These are phyloP conservation scores for Aphidius colemani DNA, from an alignment of 2,888 invertebrate genomes.

Conservation along the genomic window DNA sequence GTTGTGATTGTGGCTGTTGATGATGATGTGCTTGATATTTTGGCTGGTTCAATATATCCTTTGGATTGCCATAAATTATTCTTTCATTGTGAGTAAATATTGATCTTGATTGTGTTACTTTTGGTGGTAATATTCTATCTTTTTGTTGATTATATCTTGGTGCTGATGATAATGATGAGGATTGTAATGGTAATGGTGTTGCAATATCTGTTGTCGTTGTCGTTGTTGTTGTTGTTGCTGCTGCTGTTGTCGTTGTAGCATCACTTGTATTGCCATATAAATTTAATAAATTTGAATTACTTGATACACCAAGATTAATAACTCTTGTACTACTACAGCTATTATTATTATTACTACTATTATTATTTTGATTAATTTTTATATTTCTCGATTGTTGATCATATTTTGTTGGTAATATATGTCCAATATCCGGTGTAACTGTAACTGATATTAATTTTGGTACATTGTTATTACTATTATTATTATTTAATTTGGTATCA, in stretches of 20 bases:
- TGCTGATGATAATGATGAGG: conserved; percentile 30
- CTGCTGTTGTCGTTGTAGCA: conserved; percentile 48
- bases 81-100: conserved; percentile 70
- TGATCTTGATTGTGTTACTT: conserved; percentile 69
- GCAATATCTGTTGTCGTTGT: too few species aligned
- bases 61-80: conserved; percentile 75
- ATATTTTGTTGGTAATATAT: conserved; percentile 55
- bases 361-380: conserved; percentile 29
- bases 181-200: conserved; percentile 9
- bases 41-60: conserved; percentile 68
- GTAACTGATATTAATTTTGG: conserved; percentile 60
- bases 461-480: conserved; percentile 31
- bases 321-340: conserved; percentile 25
- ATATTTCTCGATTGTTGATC: conserved; percentile 30
- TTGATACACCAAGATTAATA: conserved; percentile 30
- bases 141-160: conserved; percentile 18
- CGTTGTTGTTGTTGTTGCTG: conserved; percentile 51
- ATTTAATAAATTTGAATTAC: conserved; percentile 48
- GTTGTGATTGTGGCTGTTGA: conserved; percentile 2
- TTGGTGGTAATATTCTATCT: conserved; percentile 59
- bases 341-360: conserved; percentile 15
- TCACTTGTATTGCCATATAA: conserved; percentile 52
- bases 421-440: conserved; percentile 61
- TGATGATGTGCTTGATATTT: conserved; percentile 44
- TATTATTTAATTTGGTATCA: conserved; percentile 47